phyloP scores from a whole-genome alignment of 92 coral and sea anemone species.

The Palythoa heliodiscus region DNA sequence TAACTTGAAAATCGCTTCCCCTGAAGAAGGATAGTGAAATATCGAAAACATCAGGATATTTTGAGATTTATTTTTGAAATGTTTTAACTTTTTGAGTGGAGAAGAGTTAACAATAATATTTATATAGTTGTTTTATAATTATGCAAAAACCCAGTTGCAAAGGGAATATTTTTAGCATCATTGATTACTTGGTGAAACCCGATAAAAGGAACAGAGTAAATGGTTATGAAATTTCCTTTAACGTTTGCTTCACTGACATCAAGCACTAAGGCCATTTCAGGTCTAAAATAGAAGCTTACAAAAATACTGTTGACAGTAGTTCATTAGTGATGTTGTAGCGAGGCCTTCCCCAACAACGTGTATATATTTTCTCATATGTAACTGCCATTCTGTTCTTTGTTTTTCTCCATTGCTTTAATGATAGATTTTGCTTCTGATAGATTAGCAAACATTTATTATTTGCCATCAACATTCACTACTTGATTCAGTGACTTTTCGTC shows the following conservation, averaged over 20 bases:
- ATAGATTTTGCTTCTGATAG: neutral
- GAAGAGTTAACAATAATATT: too few relatives aligned
- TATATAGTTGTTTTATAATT: too few relatives aligned
- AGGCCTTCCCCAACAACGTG: slow-evolving; percentile 42
- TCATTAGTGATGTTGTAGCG: slow-evolving; percentile 39
- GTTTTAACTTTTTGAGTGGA: too few relatives aligned
- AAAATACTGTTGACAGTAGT: slow-evolving; percentile 31
- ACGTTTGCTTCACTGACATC: slow-evolving; percentile 40
- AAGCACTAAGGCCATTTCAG: slow-evolving; percentile 24
- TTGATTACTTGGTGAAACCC: too few relatives aligned
- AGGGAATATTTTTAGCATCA: too few relatives aligned
- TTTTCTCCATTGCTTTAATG: neutral
- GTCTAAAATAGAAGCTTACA: slow-evolving; percentile 3
- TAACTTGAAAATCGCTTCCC: too few relatives aligned
- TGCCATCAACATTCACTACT: neutral
- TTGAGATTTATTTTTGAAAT: too few relatives aligned
- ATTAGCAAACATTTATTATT: neutral
- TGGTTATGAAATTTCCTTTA: neutral
- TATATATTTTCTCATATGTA: slow-evolving; percentile 6
- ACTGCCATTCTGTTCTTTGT: neutral
- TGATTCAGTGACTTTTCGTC: too few relatives aligned
- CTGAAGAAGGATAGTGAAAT: too few relatives aligned
- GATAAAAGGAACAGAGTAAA: too few relatives aligned
- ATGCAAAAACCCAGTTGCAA: too few relatives aligned
- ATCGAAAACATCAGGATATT: too few relatives aligned